Evolutionary conservation across 2,113 vertebrate genomes (phyloP).

Genomic region (Sialia sialis): DNA sequence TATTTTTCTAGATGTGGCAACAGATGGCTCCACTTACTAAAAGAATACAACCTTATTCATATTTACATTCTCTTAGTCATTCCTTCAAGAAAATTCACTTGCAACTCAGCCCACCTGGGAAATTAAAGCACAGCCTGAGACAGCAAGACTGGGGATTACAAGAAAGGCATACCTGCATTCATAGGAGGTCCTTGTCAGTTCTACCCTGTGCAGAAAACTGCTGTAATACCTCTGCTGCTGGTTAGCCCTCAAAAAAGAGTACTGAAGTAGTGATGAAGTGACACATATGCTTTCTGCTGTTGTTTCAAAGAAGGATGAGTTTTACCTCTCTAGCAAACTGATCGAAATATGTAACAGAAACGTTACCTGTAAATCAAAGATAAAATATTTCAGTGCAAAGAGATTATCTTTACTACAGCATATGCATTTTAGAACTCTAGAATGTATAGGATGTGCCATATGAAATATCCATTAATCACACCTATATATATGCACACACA

Average conservation of each 20-base stretch:
- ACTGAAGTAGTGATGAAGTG: neutral
- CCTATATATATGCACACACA: too few relatives aligned
- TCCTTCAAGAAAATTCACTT: conserved; percentile 29
- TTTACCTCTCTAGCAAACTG: neutral
- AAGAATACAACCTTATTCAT: neutral
- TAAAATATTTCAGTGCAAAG: neutral
- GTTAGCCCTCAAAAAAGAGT: neutral
- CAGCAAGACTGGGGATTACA: neutral
- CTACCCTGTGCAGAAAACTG: neutral
- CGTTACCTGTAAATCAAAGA: neutral
- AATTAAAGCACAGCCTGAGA: conserved; percentile 38
- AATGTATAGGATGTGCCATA: neutral
- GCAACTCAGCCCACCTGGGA: conserved; percentile 5
- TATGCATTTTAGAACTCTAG: neutral
- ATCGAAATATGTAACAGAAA: neutral
- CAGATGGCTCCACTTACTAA: conserved; percentile 52
- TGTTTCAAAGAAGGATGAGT: neutral
- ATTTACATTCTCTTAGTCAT: conserved; percentile 32
- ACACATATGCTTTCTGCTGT: neutral
- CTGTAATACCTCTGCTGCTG: neutral
- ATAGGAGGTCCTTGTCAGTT: neutral
- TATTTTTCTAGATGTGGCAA: conserved; percentile 23
- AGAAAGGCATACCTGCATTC: conserved; percentile 4
- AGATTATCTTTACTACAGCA: neutral
- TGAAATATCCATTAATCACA: neutral